A percentile compares a stretch with the other conserved stretches of the same genome.
These are phyloP conservation scores for Willowsia nigromaculata DNA, from an alignment of 2,888 invertebrate species.

Conservation along the genomic window DNA sequence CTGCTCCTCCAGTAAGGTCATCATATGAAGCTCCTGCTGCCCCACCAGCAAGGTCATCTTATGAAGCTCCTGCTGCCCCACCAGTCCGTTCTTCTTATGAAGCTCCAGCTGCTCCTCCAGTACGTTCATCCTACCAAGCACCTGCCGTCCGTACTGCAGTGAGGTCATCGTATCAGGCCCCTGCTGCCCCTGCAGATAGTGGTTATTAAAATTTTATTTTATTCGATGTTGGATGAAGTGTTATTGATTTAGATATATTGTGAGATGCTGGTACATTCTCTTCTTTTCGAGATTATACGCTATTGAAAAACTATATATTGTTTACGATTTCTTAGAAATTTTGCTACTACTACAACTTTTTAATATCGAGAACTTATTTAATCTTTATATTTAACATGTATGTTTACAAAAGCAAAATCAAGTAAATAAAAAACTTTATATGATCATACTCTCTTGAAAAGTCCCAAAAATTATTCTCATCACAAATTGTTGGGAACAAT, in stretches of 20 bases:
- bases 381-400: too few species aligned
- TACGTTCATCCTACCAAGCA: not conserved
- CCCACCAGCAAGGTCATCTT: not conserved
- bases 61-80: not conserved
- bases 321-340: too few species aligned
- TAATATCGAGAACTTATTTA: too few species aligned
- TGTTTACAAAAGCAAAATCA: too few species aligned
- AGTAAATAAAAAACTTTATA: too few species aligned
- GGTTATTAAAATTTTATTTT: not conserved
- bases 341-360: too few species aligned
- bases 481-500: too few species aligned
- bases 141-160: not conserved
- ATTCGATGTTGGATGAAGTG: too few species aligned
- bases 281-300: too few species aligned
- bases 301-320: too few species aligned
- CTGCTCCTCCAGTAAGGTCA: not conserved
- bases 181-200: not conserved
- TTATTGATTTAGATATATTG: not conserved
- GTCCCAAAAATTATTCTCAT: too few species aligned
- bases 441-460: too few species aligned
- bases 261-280: conserved; percentile 25
- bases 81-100: not conserved
- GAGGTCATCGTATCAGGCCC: conserved; percentile 3
- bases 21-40: not conserved
- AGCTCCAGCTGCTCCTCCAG: not conserved